Evolutionary conservation across 2,113 vertebrate species (phyloP).

Genomic region (Elanoides forficatus): DNA sequence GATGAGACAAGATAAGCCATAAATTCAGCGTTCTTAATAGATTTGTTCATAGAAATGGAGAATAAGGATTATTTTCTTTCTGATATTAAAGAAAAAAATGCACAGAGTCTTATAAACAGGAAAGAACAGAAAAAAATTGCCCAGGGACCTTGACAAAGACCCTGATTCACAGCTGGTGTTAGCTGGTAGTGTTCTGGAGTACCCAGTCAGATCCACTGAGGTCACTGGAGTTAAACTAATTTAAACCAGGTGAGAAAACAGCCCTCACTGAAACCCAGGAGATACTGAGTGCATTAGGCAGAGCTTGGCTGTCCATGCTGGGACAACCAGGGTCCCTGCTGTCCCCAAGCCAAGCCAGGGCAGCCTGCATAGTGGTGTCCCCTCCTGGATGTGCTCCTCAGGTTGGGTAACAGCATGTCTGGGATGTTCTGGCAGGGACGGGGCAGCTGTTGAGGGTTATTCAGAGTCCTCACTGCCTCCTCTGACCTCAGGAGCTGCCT

Average conservation of each 20-base stretch:
- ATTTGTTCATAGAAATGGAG: not conserved
- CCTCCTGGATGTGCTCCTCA: not conserved
- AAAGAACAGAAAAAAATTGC: not conserved
- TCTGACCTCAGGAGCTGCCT: not conserved
- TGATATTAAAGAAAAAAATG: not conserved
- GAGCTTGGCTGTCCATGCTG: not conserved
- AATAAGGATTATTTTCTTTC: not conserved
- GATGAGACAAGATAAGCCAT: not conserved
- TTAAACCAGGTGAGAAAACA: not conserved
- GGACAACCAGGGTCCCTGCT: not conserved
- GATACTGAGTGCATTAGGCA: not conserved
- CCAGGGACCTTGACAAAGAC: not conserved
- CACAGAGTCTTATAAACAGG: not conserved
- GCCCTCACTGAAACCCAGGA: not conserved
- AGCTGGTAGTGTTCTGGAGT: not conserved
- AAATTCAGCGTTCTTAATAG: not conserved
- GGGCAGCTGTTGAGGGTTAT: not conserved
- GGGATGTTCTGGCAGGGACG: not conserved
- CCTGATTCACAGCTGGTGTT: not conserved
- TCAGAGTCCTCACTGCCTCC: not conserved
- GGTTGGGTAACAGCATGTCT: not conserved
- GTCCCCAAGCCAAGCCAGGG: not conserved
- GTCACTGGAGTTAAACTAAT: not conserved
- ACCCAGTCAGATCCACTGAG: not conserved
- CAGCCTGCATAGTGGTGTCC: not conserved